Percentiles rank a stretch among this genome's conserved stretches.
phyloP scores from a whole-genome alignment of 2,888 invertebrate species.

The Mesorhabditis belari region DNA sequence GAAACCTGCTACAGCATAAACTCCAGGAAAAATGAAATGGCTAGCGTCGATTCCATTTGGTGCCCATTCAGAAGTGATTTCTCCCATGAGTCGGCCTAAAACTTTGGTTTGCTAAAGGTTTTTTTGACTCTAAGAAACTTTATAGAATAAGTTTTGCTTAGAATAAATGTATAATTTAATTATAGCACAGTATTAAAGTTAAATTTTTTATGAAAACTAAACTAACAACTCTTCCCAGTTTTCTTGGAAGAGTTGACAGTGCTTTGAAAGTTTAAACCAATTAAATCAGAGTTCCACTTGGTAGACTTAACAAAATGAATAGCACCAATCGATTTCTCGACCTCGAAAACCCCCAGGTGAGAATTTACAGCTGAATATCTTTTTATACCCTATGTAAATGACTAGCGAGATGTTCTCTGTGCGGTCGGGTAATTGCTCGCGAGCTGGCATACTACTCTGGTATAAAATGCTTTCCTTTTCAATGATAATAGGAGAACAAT shows the following conservation, averaged over 20 bases:
- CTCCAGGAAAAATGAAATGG: conserved; percentile 74
- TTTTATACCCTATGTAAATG: too few relatives aligned
- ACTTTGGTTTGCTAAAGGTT: neutral
- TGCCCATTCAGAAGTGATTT: neutral
- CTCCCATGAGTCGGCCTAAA: conserved; percentile 3
- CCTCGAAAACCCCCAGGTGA: too few relatives aligned
- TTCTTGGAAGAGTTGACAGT: conserved; percentile 17
- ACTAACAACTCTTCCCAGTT: conserved; percentile 1
- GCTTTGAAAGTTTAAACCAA: conserved; percentile 12
- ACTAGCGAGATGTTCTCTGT: too few relatives aligned
- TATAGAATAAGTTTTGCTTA: too few relatives aligned
- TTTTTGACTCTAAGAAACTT: neutral
- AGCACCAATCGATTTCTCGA: too few relatives aligned
- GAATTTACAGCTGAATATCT: too few relatives aligned
- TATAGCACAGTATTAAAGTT: neutral
- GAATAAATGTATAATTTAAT: neutral
- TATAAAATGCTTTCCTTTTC: too few relatives aligned
- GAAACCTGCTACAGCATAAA: conserved; percentile 85
- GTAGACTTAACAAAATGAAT: too few relatives aligned
- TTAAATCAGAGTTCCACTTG: too few relatives aligned
- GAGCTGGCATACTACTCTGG: too few relatives aligned
- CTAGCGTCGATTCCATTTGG: conserved; percentile 34
- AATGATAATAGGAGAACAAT: neutral
- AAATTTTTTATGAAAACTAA: neutral
- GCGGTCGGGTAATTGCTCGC: too few relatives aligned